Conservation (phyloP, 2,797 vertebrate species). For the Astyanax mexicanus region DNA sequence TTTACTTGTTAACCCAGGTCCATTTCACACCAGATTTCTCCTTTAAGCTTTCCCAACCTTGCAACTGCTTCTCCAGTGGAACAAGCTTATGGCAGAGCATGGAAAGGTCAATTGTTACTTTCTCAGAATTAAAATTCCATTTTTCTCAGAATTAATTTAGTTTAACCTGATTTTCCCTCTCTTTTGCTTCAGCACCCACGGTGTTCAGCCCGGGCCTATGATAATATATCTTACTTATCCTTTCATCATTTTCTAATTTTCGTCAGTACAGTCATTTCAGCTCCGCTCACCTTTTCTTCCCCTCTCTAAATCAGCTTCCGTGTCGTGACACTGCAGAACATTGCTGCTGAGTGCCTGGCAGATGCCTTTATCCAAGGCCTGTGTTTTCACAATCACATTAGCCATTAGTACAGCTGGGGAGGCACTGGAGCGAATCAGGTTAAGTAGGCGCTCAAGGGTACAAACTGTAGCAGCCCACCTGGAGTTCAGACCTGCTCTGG, state of each 20-base stretch:
- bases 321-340: slow-evolving; percentile 64
- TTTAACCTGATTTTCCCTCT: neutral
- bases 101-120: neutral
- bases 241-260: slow-evolving; percentile 31
- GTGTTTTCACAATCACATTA: slow-evolving; percentile 79
- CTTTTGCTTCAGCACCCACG: neutral
- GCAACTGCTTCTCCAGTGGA: too few species aligned
- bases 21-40: too few species aligned
- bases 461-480: slow-evolving; percentile 71
- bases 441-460: slow-evolving; percentile 72
- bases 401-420: slow-evolving; percentile 76
- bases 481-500: slow-evolving; percentile 61
- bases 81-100: too few species aligned
- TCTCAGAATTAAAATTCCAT: neutral
- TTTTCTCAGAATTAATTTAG: neutral
- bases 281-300: slow-evolving; percentile 19
- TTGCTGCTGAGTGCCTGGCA: slow-evolving; percentile 76
- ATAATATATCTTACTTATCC: slow-evolving; percentile 42
- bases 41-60: too few species aligned
- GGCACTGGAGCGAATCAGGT: slow-evolving; percentile 74
- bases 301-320: slow-evolving; percentile 24
- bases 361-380: slow-evolving; percentile 76
- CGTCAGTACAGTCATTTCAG: slow-evolving; percentile 43
- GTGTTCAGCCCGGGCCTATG: neutral
- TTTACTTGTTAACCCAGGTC: too few species aligned